Evolutionary conservation across 2,888 invertebrate species (phyloP).

Genomic region (Campopleginae sp.): DNA sequence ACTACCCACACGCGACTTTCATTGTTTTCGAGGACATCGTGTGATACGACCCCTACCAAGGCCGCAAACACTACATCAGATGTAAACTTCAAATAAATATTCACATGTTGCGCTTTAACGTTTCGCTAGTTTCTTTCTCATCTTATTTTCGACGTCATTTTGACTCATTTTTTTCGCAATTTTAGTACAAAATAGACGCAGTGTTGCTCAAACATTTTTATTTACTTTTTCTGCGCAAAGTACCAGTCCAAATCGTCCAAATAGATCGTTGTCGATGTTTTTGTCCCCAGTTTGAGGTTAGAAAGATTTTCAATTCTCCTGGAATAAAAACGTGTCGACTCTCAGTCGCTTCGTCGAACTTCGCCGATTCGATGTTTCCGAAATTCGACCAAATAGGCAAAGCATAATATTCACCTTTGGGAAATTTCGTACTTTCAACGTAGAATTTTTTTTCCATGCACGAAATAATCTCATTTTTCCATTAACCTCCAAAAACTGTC

Average conservation of each 20-base stretch:
- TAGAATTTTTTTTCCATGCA: no score
- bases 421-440: no score
- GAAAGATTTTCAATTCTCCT: background rate
- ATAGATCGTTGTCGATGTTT: background rate
- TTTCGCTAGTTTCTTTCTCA: background rate
- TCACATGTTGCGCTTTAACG: background rate
- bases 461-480: no score
- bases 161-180: background rate
- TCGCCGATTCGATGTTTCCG: background rate
- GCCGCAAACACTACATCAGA: slow-evolving; percentile 16
- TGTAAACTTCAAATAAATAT: slow-evolving; percentile 6
- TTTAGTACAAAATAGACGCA: background rate
- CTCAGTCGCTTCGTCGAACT: background rate
- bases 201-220: background rate
- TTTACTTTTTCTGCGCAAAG: background rate
- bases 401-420: no score
- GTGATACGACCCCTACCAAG: slow-evolving; percentile 36
- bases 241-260: background rate
- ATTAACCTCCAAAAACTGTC: no score
- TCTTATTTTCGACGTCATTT: background rate
- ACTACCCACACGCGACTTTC: slow-evolving; percentile 36
- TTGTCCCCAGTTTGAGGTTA: background rate
- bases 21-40: slow-evolving; percentile 56
- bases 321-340: background rate
- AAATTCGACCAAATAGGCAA: no score